phyloP scores from a whole-genome alignment of 2,888 invertebrate genomes.

The Caenorhabditis sp. region DNA sequence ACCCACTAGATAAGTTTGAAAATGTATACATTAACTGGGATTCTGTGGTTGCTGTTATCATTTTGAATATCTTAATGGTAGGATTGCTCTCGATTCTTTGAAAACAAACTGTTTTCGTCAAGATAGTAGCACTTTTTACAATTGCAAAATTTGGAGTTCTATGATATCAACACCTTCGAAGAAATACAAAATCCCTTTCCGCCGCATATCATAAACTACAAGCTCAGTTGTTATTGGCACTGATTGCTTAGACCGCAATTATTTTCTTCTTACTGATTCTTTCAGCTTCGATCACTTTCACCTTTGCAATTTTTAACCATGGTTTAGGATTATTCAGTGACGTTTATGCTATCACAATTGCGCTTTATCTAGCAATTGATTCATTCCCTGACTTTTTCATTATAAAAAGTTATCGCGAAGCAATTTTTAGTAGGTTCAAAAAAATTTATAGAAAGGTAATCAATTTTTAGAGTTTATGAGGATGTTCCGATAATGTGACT shows the following conservation, averaged over 20 bases:
- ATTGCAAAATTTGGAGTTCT: slow-evolving; percentile 14
- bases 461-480: no score
- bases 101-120: no score
- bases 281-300: slow-evolving; percentile 13
- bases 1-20: slow-evolving; percentile 11
- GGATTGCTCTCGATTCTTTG: no score
- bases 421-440: slow-evolving; percentile 9
- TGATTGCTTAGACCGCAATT: slow-evolving; percentile 18
- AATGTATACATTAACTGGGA: no score
- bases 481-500: no score
- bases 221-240: slow-evolving; percentile 19
- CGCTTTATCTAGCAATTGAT: slow-evolving; percentile 18
- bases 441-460: background rate
- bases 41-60: no score
- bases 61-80: no score
- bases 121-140: background rate
- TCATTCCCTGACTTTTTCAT: slow-evolving; percentile 18
- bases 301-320: background rate
- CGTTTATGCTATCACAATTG: slow-evolving; percentile 8
- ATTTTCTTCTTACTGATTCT: slow-evolving; percentile 19
- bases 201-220: slow-evolving; percentile 15
- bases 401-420: slow-evolving; percentile 16
- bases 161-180: slow-evolving; percentile 12
- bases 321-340: slow-evolving; percentile 5
- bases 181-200: background rate